A percentile compares a stretch with the other conserved stretches of the same genome.
phyloP scores from a whole-genome alignment of 2,797 vertebrate genomes.

The Microctenopoma steveboyesi region DNA sequence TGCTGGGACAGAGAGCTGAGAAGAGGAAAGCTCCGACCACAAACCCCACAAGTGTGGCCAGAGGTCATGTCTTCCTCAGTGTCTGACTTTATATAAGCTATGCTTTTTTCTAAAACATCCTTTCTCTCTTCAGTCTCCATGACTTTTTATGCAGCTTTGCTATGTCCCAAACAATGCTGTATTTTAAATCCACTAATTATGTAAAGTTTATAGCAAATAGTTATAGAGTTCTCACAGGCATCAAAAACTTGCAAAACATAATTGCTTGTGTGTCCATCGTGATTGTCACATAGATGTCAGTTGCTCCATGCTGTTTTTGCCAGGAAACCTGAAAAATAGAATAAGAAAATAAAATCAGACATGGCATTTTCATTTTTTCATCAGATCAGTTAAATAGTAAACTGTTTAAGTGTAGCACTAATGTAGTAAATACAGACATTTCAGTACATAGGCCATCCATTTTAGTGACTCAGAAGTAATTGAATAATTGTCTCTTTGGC shows the following conservation, averaged over 20 bases:
- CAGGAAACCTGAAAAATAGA: conserved; percentile 53
- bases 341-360: conserved; percentile 12
- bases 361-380: not conserved
- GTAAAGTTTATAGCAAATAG: conserved; percentile 33
- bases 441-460: no score
- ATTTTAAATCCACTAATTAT: conserved; percentile 32
- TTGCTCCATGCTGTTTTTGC: conserved; percentile 20
- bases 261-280: conserved; percentile 53
- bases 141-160: conserved; percentile 50
- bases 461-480: no score
- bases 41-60: conserved; percentile 93
- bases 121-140: conserved; percentile 86
- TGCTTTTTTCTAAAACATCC: conserved; percentile 66
- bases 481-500: no score
- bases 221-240: conserved; percentile 41
- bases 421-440: no score
- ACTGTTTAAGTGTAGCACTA: no score
- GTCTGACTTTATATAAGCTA: conserved; percentile 68
- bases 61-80: conserved; percentile 81
- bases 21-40: conserved; percentile 95
- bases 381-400: not conserved
- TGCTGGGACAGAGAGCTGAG: conserved; percentile 97
- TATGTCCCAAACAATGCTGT: conserved; percentile 14
- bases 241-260: conserved; percentile 36
- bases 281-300: conserved; percentile 14